Conservation (phyloP, 2,888 invertebrate genomes). For the Linyphia triangularis region DNA sequence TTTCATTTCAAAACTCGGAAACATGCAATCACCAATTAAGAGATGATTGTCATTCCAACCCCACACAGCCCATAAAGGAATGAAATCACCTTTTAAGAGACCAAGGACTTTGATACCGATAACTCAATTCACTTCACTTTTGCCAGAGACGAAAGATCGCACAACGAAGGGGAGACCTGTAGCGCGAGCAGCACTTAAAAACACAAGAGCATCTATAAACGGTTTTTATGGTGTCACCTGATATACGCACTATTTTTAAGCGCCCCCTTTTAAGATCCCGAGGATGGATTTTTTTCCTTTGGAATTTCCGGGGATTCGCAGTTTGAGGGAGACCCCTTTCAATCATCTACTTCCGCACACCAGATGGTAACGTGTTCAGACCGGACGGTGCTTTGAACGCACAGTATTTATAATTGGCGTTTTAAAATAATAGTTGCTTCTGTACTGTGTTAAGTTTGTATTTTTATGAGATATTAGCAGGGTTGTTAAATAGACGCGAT, state of each 20-base stretch:
- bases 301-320: background rate
- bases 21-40: background rate
- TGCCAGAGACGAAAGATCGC: background rate
- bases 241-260: conserved; percentile 58
- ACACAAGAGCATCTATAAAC: conserved; percentile 74
- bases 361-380: no score
- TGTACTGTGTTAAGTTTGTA: no score
- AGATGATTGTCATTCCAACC: conserved; percentile 15
- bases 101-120: conserved; percentile 11
- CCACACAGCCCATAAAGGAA: background rate
- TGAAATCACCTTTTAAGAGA: conserved; percentile 23
- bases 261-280: background rate
- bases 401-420: no score
- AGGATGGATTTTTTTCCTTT: background rate
- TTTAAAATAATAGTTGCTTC: no score
- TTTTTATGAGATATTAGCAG: no score
- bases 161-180: conserved; percentile 15
- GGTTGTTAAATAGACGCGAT: no score
- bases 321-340: conserved; percentile 49
- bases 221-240: conserved; percentile 66
- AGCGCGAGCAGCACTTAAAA: conserved; percentile 63
- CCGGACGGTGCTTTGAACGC: no score
- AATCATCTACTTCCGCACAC: no score
- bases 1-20: background rate
- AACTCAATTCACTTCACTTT: conserved; percentile 17